Conservation (phyloP, 2,888 invertebrate genomes). For the Ochropacha duplaris region DNA sequence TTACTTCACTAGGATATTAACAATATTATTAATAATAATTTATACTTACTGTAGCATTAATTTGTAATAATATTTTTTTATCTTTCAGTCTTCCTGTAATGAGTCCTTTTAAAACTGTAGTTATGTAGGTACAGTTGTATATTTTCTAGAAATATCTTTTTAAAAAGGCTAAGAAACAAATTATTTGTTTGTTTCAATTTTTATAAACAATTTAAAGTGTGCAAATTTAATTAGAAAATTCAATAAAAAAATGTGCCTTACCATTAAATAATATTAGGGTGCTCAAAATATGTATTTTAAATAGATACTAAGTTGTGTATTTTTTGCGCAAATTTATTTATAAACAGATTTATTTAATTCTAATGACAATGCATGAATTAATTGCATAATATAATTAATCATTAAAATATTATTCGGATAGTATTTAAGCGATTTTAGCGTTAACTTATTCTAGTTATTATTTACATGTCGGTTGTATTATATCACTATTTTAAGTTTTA, state of each 20-base stretch:
- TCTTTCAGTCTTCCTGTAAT: neutral
- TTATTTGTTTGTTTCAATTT: neutral
- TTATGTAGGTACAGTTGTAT: neutral
- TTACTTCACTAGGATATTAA: slow-evolving; percentile 24
- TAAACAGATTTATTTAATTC: slow-evolving; percentile 24
- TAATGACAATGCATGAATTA: slow-evolving; percentile 5
- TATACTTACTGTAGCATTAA: slow-evolving; percentile 7
- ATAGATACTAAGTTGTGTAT: slow-evolving; percentile 26
- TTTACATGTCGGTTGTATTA: slow-evolving; percentile 56
- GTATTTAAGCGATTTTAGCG: slow-evolving; percentile 33
- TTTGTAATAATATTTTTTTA: slow-evolving; percentile 9
- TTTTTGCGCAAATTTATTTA: slow-evolving; percentile 23
- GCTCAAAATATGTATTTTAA: slow-evolving; percentile 36
- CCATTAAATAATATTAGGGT: slow-evolving; percentile 39
- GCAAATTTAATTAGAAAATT: neutral
- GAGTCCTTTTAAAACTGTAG: neutral
- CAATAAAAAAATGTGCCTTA: slow-evolving; percentile 41
- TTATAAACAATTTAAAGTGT: neutral
- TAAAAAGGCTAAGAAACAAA: neutral
- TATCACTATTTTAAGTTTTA: slow-evolving; percentile 36
- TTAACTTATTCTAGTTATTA: slow-evolving; percentile 58
- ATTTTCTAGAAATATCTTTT: neutral
- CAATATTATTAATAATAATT: slow-evolving; percentile 1
- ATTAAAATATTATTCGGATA: slow-evolving; percentile 15
- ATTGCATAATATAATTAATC: slow-evolving; percentile 32